Conservation (phyloP, 2,113 vertebrate genomes). For the Labeo rohita region DNA sequence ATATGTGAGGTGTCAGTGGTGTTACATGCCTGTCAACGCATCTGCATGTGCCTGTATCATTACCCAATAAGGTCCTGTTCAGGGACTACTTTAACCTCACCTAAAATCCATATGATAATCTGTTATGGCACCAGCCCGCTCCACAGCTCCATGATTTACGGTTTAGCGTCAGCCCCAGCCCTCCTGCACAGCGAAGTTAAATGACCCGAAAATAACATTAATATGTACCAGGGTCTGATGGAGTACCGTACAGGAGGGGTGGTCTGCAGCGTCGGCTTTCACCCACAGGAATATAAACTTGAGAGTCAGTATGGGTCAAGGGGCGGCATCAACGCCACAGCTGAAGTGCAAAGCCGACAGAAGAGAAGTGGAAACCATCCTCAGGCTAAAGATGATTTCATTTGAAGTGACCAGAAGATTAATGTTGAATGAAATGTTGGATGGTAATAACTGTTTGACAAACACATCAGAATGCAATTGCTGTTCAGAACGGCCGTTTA, state of each 20-base stretch:
- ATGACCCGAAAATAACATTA: conserved; percentile 81
- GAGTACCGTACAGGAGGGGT: conserved; percentile 75
- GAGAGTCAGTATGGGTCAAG: conserved; percentile 74
- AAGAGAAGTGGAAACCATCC: conserved; percentile 1
- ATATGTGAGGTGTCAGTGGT: not conserved
- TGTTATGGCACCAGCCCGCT: conserved; percentile 77
- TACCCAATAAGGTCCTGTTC: conserved; percentile 10
- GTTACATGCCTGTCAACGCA: conserved; percentile 1
- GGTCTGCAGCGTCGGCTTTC: conserved; percentile 73
- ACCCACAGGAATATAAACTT: conserved; percentile 74
- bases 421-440: not conserved
- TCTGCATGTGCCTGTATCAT: conserved; percentile 62
- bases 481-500: not conserved
- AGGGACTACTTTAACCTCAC: conserved; percentile 21
- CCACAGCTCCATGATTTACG: conserved; percentile 78
- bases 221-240: conserved; percentile 70
- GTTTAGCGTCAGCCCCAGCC: conserved; percentile 72
- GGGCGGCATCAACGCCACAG: conserved; percentile 55
- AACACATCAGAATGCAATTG: conserved; percentile 10
- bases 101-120: conserved; percentile 72
- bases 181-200: conserved; percentile 76
- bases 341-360: conserved; percentile 13
- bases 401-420: not conserved
- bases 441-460: conserved; percentile 1
- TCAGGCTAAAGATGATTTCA: not conserved